Conservation (phyloP, 1,140 invertebrate species). For the Papilio helenus region DNA sequence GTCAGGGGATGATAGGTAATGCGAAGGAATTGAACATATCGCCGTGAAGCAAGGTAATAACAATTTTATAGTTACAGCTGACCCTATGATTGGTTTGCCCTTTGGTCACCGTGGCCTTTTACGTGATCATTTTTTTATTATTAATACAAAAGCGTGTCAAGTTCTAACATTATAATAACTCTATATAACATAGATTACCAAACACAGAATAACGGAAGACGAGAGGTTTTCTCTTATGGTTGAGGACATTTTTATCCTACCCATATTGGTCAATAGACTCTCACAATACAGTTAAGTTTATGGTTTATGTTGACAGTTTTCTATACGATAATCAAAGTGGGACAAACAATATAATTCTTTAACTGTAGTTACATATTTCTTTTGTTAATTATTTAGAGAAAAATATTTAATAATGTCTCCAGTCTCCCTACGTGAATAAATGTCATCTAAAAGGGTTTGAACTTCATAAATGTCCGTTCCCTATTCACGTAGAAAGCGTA, state of each 20-base stretch:
- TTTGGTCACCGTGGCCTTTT: constrained; percentile 16
- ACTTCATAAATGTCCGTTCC: constrained; percentile 17
- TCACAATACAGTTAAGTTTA: not conserved
- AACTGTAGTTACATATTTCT: not conserved
- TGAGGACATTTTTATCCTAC: not conserved
- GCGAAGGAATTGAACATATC: constrained; percentile 42
- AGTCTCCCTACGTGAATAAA: not conserved
- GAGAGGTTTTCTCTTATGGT: not conserved
- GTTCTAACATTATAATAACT: not conserved
- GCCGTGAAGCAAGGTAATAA: constrained; percentile 42
- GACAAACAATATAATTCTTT: not conserved
- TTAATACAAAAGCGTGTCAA: not conserved
- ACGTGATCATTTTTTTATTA: constrained; percentile 23
- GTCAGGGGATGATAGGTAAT: constrained; percentile 38
- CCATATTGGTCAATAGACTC: not conserved
- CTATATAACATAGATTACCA: not conserved
- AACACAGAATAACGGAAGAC: not conserved
- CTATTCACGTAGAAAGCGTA: not conserved
- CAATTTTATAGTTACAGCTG: constrained; percentile 38
- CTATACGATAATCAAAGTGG: too few relatives aligned
- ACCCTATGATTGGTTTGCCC: constrained; percentile 36
- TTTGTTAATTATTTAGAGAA: not conserved
- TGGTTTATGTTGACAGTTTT: too few relatives aligned
- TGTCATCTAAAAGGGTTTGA: constrained; percentile 22
- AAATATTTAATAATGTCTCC: not conserved